Conservation (phyloP, 1,140 invertebrate genomes). For the Myzus persicae region DNA sequence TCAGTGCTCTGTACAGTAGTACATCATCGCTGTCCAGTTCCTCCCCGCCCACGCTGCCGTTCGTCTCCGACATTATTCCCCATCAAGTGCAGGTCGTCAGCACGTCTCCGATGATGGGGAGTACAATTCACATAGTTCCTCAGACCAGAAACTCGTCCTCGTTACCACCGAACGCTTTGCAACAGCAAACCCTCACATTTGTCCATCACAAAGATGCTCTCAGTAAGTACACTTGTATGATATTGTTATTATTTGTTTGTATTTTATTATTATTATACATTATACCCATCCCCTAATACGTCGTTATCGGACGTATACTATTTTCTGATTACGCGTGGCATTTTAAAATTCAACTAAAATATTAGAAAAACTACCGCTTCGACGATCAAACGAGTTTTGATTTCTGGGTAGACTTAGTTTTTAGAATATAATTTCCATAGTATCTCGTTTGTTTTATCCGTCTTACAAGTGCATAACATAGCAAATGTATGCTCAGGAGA, state of each 20-base stretch:
- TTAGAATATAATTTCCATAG: no score
- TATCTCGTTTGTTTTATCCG: no score
- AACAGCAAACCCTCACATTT: slow-evolving; percentile 54
- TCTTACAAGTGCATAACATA: no score
- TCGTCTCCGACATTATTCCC: slow-evolving; percentile 41
- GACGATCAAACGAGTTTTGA: background rate
- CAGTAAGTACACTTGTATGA: slow-evolving; percentile 1
- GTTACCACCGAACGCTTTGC: slow-evolving; percentile 49
- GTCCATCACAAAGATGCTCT: slow-evolving; percentile 55
- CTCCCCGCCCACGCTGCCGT: slow-evolving; percentile 54
- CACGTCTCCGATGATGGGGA: slow-evolving; percentile 56
- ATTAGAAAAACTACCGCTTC: background rate
- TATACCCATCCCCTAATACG: background rate
- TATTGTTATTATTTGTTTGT: background rate
- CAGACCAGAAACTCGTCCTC: slow-evolving; percentile 58
- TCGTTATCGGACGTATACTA: no score
- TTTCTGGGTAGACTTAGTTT: background rate
- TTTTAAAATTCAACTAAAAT: background rate
- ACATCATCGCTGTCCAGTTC: slow-evolving; percentile 58
- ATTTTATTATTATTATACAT: no score
- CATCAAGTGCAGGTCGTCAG: slow-evolving; percentile 58
- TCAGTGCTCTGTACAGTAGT: slow-evolving; percentile 59
- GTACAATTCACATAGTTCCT: slow-evolving; percentile 58
- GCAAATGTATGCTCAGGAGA: no score
- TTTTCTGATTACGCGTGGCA: background rate